These are phyloP conservation scores for Hippolais icterina DNA, from an alignment of 2,113 vertebrate species.

Conservation along the genomic window DNA sequence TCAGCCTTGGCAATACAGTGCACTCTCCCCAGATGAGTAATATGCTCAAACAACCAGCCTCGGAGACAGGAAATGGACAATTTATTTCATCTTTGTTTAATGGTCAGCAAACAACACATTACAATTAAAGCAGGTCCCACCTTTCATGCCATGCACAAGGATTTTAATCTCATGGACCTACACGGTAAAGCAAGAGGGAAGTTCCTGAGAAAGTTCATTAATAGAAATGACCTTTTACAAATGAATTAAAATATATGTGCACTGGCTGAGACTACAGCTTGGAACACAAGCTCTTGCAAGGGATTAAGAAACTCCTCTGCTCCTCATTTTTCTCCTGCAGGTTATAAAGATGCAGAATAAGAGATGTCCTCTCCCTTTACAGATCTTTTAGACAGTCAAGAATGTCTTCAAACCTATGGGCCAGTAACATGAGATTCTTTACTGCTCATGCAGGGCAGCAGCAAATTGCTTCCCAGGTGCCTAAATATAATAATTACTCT, in stretches of 20 bases:
- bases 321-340: background rate
- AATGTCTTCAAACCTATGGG: background rate
- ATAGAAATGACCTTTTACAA: background rate
- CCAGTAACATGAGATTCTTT: background rate
- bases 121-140: conserved; percentile 14
- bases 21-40: background rate
- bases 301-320: background rate
- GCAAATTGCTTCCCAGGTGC: background rate
- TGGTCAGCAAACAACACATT: conserved; percentile 19
- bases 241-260: background rate
- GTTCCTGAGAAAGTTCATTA: background rate
- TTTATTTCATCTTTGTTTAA: conserved; percentile 61
- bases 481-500: background rate
- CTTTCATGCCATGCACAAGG: background rate
- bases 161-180: background rate
- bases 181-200: background rate
- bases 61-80: conserved; percentile 24
- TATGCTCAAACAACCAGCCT: background rate
- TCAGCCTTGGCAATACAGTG: background rate
- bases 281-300: background rate
- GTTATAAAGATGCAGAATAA: background rate
- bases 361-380: background rate
- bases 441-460: background rate
- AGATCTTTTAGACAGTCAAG: background rate
- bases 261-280: background rate